Base-by-base conservation (phyloP, 2,113 vertebrate species). In the Dryoscopus gambensis region DNA sequence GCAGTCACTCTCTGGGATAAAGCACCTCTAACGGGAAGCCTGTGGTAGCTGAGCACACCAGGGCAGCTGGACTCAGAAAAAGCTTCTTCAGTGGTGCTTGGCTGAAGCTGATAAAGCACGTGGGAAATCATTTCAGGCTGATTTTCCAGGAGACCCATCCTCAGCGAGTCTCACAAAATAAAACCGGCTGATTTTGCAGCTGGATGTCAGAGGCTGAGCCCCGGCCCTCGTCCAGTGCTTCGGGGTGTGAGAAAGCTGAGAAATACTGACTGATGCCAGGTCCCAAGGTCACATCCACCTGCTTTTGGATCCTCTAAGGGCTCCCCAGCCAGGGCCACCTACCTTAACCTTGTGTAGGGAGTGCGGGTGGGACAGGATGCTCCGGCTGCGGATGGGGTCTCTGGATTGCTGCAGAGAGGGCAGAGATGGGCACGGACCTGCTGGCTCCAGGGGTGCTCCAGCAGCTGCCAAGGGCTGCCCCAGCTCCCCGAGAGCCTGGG, bases 361-460 rank as follows among this genome's bases (percentile, higher is more conserved):
- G 24, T 94, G 79, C 0, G 94, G 93, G 2, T 95, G 16, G 8
- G 97, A 97, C 89, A 98, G 68, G 91, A 98, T 98, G 85, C 97
- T 98, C 56, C 97, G 59, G 47, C 59, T 98, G 77, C 81, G 94
- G 86, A 98, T 59, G 83, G 81, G 80, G 68, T 98, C 98, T 42
- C 97, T 89, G 55, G 96, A 92, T 98, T 98, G 98, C 98, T 98
- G 65, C 8, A 20, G 55, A 31, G 79, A 59, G 95, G 47, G 83
- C 0, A 19, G 85, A 42, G 69, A 10, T 5, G 62, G 21, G 25
- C 40, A 12, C 1, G 37, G 6, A 17, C 2, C 7, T 8, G 10
- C 39, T 15, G 55, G 16, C 39, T 35, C 60, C 5, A 3, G 13
- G 27, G 57, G 7, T 25, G 57, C n/a, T 79, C 13, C 4, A 1